These are phyloP conservation scores for Aromia moschata DNA, from an alignment of 2,888 invertebrate species.

Conservation along the genomic window DNA sequence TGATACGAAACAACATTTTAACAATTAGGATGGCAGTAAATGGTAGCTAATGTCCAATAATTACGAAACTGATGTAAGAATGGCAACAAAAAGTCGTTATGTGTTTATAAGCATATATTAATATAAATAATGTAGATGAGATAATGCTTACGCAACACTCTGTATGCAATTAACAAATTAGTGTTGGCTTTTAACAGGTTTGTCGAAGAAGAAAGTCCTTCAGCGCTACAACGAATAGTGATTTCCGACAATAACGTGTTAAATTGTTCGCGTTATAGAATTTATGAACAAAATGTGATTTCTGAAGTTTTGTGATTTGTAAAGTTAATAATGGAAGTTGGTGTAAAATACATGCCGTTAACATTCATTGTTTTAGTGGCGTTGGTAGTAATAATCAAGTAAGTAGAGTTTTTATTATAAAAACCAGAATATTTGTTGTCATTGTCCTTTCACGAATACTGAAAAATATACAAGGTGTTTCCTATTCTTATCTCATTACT, in stretches of 20 bases:
- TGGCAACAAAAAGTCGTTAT: no score
- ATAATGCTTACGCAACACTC: not conserved
- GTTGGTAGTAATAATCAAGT: slow-evolving; percentile 24
- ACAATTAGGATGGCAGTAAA: no score
- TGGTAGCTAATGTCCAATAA: no score
- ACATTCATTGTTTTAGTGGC: slow-evolving; percentile 8
- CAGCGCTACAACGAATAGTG: not conserved
- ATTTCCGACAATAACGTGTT: not conserved
- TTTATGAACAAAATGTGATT: not conserved
- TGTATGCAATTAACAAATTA: slow-evolving; percentile 11
- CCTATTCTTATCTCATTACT: no score
- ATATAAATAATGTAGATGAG: not conserved
- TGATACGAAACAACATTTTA: no score
- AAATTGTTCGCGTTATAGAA: not conserved
- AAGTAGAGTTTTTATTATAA: slow-evolving; percentile 14
- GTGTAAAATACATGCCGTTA: slow-evolving; percentile 24
- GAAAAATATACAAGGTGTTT: no score
- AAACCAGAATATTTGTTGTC: no score
- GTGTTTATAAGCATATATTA: no score
- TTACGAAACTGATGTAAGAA: no score
- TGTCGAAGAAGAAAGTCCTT: slow-evolving; percentile 8
- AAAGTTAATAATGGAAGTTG: slow-evolving; percentile 17
- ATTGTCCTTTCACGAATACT: no score
- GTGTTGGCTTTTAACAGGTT: slow-evolving; percentile 11
- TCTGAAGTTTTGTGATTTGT: not conserved